These are phyloP conservation scores for Gila orcuttii DNA, from an alignment of 2,113 vertebrate genomes.

Conservation along the genomic window DNA sequence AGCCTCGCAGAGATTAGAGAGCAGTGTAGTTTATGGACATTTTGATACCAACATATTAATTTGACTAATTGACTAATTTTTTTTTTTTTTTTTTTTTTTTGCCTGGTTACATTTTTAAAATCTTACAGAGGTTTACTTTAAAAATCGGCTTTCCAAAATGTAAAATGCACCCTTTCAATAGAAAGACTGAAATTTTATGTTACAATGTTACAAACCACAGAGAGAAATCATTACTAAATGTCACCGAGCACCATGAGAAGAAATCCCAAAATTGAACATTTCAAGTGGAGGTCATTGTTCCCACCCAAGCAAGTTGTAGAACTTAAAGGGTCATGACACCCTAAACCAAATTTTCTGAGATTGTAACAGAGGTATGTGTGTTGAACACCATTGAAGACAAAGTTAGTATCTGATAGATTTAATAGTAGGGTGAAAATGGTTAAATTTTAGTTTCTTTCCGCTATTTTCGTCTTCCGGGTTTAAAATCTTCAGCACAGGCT, in stretches of 20 bases:
- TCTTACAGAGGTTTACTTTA: not conserved
- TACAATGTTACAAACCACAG: not conserved
- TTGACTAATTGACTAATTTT: not conserved
- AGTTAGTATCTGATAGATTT: no score
- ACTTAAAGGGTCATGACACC: no score
- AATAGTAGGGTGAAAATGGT: no score
- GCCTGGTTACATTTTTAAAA: not conserved
- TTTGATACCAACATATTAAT: not conserved
- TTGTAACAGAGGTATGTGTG: no score
- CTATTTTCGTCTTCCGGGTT: no score
- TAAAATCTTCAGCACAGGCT: no score
- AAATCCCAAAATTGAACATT: constrained; percentile 39
- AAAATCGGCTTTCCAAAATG: not conserved
- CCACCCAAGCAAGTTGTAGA: constrained; percentile 28
- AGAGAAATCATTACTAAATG: constrained; percentile 45
- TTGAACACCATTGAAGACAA: no score
- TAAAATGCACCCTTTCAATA: not conserved
- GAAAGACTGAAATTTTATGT: not conserved
- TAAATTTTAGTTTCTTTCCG: no score
- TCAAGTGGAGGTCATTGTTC: constrained; percentile 41
- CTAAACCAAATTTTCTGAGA: no score
- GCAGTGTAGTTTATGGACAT: not conserved
- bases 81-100: not conserved
- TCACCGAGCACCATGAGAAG: constrained; percentile 41
- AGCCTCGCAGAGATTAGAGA: constrained; percentile 1